phyloP scores from a whole-genome alignment of 2,888 invertebrate species.

The Hanleya hanleyi region DNA sequence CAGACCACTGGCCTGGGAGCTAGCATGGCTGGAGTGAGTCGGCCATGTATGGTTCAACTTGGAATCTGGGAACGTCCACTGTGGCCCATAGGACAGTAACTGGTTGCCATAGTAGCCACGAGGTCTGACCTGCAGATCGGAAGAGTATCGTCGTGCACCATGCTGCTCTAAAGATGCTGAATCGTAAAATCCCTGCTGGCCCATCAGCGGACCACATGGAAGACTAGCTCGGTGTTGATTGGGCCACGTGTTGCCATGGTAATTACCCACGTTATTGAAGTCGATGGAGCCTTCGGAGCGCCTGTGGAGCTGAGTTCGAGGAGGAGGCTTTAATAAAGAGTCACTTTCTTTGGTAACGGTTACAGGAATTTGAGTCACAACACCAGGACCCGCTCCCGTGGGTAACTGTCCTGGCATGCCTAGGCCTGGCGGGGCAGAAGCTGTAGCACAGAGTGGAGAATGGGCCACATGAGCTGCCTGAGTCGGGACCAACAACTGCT shows the following conservation, averaged over 20 bases:
- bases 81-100: slow-evolving; percentile 31
- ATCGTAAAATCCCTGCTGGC: neutral
- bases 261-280: slow-evolving; percentile 41
- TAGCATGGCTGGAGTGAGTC: slow-evolving; percentile 20
- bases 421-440: slow-evolving; percentile 22
- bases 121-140: neutral
- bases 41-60: slow-evolving; percentile 44
- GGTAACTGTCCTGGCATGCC: neutral
- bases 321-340: neutral
- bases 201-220: slow-evolving; percentile 45
- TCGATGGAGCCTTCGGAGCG: slow-evolving; percentile 63
- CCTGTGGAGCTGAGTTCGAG: slow-evolving; percentile 47
- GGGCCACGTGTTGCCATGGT: slow-evolving; percentile 54
- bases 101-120: slow-evolving; percentile 17
- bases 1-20: slow-evolving; percentile 5
- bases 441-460: slow-evolving; percentile 37
- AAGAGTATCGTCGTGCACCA: neutral
- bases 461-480: slow-evolving; percentile 32
- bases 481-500: slow-evolving; percentile 12
- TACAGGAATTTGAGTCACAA: neutral
- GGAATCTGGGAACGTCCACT: slow-evolving; percentile 41
- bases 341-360: neutral
- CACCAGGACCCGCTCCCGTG: neutral
- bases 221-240: slow-evolving; percentile 56
- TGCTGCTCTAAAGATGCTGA: neutral